A percentile compares a stretch with the other conserved stretches of the same genome.
These are phyloP conservation scores for Linurgus olivaceus DNA, from an alignment of 2,797 vertebrate genomes.

Conservation along the genomic window DNA sequence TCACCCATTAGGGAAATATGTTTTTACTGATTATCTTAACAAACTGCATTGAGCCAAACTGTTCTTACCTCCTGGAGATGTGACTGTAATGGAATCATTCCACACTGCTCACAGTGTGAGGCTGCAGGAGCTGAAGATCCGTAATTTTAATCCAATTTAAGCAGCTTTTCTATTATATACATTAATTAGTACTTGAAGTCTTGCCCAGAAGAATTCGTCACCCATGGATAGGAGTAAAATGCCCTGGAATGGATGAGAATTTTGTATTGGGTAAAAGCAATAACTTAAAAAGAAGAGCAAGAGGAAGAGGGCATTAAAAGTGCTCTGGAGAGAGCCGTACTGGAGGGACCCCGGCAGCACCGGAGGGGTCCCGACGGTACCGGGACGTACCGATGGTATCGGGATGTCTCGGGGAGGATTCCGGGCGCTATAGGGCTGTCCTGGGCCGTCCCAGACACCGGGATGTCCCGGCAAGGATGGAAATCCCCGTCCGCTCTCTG, in stretches of 20 bases:
- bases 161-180: background rate
- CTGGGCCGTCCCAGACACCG: background rate
- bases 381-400: background rate
- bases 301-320: slow-evolving; percentile 1
- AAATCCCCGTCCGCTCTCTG: slow-evolving; percentile 60
- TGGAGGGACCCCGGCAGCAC: background rate
- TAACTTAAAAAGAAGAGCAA: background rate
- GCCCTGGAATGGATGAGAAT: slow-evolving; percentile 7
- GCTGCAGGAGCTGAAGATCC: background rate
- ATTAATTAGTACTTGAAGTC: background rate
- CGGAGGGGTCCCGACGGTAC: background rate
- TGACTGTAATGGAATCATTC: background rate
- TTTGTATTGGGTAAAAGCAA: slow-evolving; percentile 42
- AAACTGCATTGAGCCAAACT: background rate
- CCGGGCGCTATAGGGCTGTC: background rate
- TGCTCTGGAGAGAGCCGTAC: slow-evolving; percentile 32
- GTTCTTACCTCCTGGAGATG: background rate
- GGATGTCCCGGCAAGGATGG: background rate
- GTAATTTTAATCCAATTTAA: background rate
- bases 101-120: background rate
- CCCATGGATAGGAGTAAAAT: background rate
- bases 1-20: background rate
- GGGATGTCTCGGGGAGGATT: background rate
- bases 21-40: background rate
- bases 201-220: background rate